Conservation (phyloP, 2,888 invertebrate species). For the Nephrotoma guestfalica region DNA sequence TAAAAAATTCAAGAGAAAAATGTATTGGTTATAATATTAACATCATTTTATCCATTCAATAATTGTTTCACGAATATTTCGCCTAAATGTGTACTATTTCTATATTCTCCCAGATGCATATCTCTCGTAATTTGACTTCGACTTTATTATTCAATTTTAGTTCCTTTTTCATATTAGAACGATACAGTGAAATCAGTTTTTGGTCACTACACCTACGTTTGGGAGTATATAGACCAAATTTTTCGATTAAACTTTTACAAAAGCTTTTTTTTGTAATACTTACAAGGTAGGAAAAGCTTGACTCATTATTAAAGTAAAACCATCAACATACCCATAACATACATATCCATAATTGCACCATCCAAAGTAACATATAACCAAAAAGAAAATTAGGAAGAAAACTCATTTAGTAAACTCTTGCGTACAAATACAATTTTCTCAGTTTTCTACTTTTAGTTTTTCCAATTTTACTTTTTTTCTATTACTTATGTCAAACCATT, state of each 20-base stretch:
- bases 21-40: too few species aligned
- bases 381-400: background rate
- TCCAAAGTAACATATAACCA: background rate
- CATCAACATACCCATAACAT: background rate
- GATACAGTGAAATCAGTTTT: too few species aligned
- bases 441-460: background rate
- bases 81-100: too few species aligned
- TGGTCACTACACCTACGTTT: too few species aligned
- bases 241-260: background rate
- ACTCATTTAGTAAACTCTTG: background rate
- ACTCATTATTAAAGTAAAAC: background rate
- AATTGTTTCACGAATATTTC: too few species aligned
- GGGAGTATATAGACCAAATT: background rate
- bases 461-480: background rate
- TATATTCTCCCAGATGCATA: too few species aligned
- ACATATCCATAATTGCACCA: background rate
- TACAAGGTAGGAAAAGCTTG: background rate
- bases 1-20: too few species aligned
- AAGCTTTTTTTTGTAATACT: background rate
- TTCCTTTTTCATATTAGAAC: too few species aligned
- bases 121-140: too few species aligned
- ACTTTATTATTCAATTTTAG: too few species aligned
- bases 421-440: background rate
- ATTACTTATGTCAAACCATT: background rate
- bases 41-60: too few species aligned